A percentile compares a stretch with the other conserved stretches of the same genome.
Conservation (phyloP, 1,140 invertebrate genomes). For the Drosophila neocordata region DNA sequence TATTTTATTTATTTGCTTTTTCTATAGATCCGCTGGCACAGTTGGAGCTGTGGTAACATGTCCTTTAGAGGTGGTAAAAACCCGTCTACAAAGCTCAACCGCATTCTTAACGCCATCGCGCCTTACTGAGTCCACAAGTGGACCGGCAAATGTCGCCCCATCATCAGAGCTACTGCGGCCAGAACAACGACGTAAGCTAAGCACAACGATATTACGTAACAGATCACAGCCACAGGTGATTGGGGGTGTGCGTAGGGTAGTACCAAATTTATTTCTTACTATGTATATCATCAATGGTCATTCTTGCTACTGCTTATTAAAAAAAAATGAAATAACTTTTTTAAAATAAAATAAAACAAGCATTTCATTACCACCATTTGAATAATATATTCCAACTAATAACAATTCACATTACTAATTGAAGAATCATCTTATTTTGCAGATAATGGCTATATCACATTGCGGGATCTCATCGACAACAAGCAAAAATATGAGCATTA, state of each 20-base stretch:
- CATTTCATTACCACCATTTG: slow-evolving; percentile 43
- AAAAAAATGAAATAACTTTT: neutral
- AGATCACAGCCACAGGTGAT: slow-evolving; percentile 83
- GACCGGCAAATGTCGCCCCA: slow-evolving; percentile 63
- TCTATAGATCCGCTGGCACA: slow-evolving; percentile 94
- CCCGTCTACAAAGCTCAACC: slow-evolving; percentile 96
- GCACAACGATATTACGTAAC: slow-evolving; percentile 83
- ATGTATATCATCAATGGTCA: slow-evolving; percentile 23
- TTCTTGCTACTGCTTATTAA: neutral
- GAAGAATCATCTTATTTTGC: slow-evolving; percentile 26
- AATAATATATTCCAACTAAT: neutral
- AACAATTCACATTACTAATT: neutral
- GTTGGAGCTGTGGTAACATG: slow-evolving; percentile 98
- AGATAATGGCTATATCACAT: slow-evolving; percentile 86
- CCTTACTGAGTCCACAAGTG: slow-evolving; percentile 73
- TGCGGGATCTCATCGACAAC: slow-evolving; percentile 84
- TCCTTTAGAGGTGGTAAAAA: slow-evolving; percentile 99
- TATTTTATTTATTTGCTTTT: slow-evolving; percentile 20
- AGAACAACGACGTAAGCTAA: slow-evolving; percentile 82
- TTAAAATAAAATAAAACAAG: neutral
- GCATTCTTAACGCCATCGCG: slow-evolving; percentile 86
- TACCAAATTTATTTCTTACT: slow-evolving; percentile 77
- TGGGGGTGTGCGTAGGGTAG: slow-evolving; percentile 83
- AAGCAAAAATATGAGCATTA: slow-evolving; percentile 84
- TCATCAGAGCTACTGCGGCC: slow-evolving; percentile 75